Conservation (phyloP, 2,113 vertebrate species). For the Brachyhypopomus gauderio region DNA sequence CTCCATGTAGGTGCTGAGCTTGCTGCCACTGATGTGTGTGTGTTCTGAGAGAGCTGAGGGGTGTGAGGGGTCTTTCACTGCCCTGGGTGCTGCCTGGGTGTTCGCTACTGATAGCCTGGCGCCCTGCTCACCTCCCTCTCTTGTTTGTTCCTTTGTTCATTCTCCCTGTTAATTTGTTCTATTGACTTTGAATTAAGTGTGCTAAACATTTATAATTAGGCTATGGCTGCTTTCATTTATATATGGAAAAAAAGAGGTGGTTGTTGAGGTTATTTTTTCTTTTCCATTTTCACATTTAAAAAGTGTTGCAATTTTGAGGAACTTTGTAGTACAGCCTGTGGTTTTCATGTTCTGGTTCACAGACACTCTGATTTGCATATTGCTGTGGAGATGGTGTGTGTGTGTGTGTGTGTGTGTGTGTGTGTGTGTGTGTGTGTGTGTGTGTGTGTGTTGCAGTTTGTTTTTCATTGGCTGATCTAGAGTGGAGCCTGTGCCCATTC, state of each 20-base stretch:
- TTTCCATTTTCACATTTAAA: no score
- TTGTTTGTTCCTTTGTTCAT: background rate
- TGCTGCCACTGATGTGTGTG: background rate
- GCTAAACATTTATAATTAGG: no score
- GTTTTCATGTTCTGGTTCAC: background rate
- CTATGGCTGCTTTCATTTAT: no score
- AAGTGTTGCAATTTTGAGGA: no score
- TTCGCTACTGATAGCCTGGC: background rate
- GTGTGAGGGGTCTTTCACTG: background rate
- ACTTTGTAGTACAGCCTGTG: background rate
- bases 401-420: background rate
- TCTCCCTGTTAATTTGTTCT: no score
- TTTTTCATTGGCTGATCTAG: background rate
- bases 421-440: background rate
- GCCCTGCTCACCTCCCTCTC: background rate
- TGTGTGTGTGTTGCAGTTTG: background rate
- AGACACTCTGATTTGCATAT: conserved; percentile 48
- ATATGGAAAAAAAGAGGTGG: no score
- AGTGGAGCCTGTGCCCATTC: background rate
- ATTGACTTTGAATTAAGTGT: no score
- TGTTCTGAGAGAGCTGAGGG: background rate
- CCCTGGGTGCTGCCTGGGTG: no score
- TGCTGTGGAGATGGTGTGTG: background rate
- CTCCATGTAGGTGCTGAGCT: background rate
- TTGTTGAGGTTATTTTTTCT: no score